A percentile compares a stretch with the other conserved stretches of the same genome.
Evolutionary conservation across 2,888 invertebrate species (phyloP).

Genomic region (Trichogramma dendrolimi): DNA sequence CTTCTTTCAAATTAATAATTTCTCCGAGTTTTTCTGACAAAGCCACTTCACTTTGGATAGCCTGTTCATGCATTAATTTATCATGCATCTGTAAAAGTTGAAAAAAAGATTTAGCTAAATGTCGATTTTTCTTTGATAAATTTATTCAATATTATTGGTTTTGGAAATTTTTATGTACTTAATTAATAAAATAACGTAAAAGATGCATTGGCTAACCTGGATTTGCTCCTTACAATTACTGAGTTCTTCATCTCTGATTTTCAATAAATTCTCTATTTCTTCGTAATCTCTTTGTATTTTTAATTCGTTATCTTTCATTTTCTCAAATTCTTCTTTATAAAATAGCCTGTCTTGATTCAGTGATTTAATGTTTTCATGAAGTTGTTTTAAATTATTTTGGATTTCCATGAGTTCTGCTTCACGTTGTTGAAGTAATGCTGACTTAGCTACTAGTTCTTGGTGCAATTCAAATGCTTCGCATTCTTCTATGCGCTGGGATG

Average conservation of each 20-base stretch:
- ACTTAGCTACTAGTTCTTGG: constrained; percentile 61
- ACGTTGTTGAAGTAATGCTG: constrained; percentile 57
- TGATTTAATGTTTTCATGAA: constrained; percentile 57
- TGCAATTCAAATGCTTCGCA: constrained; percentile 54
- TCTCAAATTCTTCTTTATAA: constrained; percentile 58
- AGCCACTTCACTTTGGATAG: constrained; percentile 45
- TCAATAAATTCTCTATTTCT: constrained; percentile 55
- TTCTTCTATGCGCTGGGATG: constrained; percentile 29
- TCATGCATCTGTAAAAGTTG: constrained; percentile 48
- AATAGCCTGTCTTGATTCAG: constrained; percentile 58
- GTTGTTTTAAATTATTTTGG: constrained; percentile 57
- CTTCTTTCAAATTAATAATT: constrained; percentile 55
- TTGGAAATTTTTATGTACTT: too few species aligned
- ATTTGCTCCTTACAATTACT: constrained; percentile 55
- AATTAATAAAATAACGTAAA: too few species aligned
- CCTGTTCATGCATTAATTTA: constrained; percentile 58
- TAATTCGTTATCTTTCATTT: constrained; percentile 56
- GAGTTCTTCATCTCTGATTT: constrained; percentile 53
- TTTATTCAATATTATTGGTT: too few species aligned
- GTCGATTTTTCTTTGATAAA: too few species aligned
- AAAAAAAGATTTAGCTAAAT: background rate
- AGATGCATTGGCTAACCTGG: constrained; percentile 33
- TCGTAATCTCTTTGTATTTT: constrained; percentile 58
- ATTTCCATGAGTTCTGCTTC: constrained; percentile 58
- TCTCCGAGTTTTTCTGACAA: constrained; percentile 55